Base-by-base conservation (phyloP, 1,140 invertebrate species). In the Himalopsyche phryganea region DNA sequence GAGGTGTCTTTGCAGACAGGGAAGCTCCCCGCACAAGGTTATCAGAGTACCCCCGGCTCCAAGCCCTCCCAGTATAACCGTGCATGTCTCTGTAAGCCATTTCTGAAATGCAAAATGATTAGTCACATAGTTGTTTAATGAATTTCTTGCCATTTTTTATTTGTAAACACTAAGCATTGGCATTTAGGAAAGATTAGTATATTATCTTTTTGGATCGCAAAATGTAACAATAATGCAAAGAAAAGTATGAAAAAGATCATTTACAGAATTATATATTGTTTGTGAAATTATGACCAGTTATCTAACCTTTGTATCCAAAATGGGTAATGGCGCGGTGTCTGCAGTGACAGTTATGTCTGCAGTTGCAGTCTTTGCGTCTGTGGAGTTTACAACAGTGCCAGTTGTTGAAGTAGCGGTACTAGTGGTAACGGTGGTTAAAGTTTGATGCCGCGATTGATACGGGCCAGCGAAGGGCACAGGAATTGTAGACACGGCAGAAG, bases 41-140 rank as follows among this genome's bases (percentile, higher is more conserved):
- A 93, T 74, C n/a, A 94, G 71, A 13, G 85, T 84, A 61, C 90
- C 85, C 6, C 88, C 88, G n/a, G 88, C 91, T 63, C 86, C 81
- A 55, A 92, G 76, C 51, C 73, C 69, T 68, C 82, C 81, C 65
- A 89, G 82, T 13, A 92, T 71, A 23, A 77, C 71, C 13, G 67
- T 58, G 46, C 71, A 75, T 5, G 71, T 73, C 35, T 71, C 68
- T 41, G 68, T 65, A 64, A 78, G 61, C 73, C 74, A 76, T 65
- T 77, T 76, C 76, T 78, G 50, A 4, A 57, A 55, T 9, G 23
- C n/a, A n/a, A n/a, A n/a, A n/a, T n/a, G n/a, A n/a, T n/a, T n/a
- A n/a, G n/a, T n/a, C n/a, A n/a, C n/a, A n/a, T n/a, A n/a, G n/a
- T n/a, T n/a, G n/a, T n/a, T n/a, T n/a, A n/a, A n/a, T n/a, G n/a